Percentiles rank a stretch among this genome's conserved stretches.
Evolutionary conservation across 1,140 invertebrate genomes (phyloP).

Genomic region (Bathynomus jamesi): DNA sequence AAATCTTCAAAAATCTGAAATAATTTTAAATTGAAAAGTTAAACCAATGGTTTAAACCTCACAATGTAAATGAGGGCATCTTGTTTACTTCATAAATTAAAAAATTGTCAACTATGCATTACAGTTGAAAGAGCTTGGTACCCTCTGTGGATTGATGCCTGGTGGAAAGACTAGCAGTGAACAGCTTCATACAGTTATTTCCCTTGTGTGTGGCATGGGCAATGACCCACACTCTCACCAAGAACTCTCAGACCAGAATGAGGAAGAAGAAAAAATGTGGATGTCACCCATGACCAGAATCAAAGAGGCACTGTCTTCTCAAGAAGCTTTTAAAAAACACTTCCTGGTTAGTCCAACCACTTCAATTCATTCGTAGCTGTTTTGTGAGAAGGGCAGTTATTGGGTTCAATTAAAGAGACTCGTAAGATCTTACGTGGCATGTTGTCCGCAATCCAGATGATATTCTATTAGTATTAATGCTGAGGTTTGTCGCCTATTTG

Average conservation of each 20-base stretch:
- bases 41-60: too few relatives aligned
- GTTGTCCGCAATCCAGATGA: too few relatives aligned
- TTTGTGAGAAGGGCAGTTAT: constrained; percentile 7
- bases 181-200: constrained; percentile 81
- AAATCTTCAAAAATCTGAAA: too few relatives aligned
- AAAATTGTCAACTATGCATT: too few relatives aligned
- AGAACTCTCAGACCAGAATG: not conserved
- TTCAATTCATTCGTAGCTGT: too few relatives aligned
- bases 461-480: too few relatives aligned
- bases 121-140: constrained; percentile 73
- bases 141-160: constrained; percentile 84
- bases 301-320: constrained; percentile 82
- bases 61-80: too few relatives aligned
- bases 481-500: too few relatives aligned
- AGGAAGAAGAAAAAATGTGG: constrained; percentile 5
- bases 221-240: constrained; percentile 39
- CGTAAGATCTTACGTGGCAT: too few relatives aligned
- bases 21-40: too few relatives aligned
- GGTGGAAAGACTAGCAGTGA: constrained; percentile 68
- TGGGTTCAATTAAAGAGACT: too few relatives aligned
- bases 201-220: constrained; percentile 77
- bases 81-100: too few relatives aligned
- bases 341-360: constrained; percentile 57
- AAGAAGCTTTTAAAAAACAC: constrained; percentile 77
- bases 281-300: constrained; percentile 64